Evolutionary conservation across 2,888 invertebrate genomes (phyloP), one percentile per base, ranked within the genome.

Genomic region (Oligia latruncula): DNA sequence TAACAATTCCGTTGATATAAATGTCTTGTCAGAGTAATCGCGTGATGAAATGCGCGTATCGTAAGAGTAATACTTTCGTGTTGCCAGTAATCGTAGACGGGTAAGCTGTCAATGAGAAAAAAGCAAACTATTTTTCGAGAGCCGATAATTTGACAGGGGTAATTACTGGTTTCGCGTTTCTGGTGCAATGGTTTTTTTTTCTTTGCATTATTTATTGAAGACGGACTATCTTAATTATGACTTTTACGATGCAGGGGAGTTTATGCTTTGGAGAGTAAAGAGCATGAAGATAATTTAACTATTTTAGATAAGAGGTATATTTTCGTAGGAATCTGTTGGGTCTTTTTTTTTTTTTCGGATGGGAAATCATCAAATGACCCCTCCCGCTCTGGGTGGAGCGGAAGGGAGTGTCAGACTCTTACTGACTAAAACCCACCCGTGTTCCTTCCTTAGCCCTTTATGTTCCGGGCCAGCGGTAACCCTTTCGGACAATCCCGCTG

Each of bases 61-160:
- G 62, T 78, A 80, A 72, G 81, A 86, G 75, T 74, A 75, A 72
- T 74, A 80, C 73, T 72, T 77, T 80, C 78, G 77, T 88, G 82
- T 81, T 88, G 82, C 78, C 76, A 81, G 77, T 68, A 86, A 87
- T 89, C 88, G 87, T 82, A 89, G 90, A 91, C 91, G 86, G 89
- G 86, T 92, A 89, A 92, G 87, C 93, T 91, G 91, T 92, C 92
- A 91, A 90, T 81, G 83, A 89, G 84, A 86, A 88, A 90, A 93
- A 91, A 90, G 81, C 46, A 23, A 90, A 84, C 82, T 87, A 90
- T 91, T 90, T 91, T 89, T 90, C 90, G 91, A 93, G 92, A 92
- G 91, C 82, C 83, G 79, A 85, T 90, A 85, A 88, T 85, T 87
- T 82, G 85, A 85, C 80, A 88, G 79, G 60, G 49, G 49, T 86